phyloP scores from a whole-genome alignment of 2,113 vertebrate species.

The Tichodroma muraria region DNA sequence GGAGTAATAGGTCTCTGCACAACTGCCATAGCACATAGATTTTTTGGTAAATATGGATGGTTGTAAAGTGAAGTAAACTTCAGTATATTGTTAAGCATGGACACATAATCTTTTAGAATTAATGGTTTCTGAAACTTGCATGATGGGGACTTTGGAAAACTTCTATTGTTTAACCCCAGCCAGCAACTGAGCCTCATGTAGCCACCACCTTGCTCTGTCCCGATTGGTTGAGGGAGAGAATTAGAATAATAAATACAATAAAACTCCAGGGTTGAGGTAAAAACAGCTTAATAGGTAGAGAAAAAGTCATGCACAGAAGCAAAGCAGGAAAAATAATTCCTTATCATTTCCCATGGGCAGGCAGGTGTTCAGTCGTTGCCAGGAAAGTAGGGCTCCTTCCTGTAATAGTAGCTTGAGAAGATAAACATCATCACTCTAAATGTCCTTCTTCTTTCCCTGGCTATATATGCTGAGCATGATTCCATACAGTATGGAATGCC shows the following conservation, averaged over 20 bases:
- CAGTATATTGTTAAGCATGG: background rate
- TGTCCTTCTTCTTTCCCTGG: background rate
- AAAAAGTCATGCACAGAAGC: background rate
- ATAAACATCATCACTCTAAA: background rate
- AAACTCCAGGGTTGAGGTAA: background rate
- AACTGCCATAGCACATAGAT: background rate
- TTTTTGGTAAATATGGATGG: background rate
- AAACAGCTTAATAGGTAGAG: background rate
- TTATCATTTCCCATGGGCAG: background rate
- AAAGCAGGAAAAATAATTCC: background rate
- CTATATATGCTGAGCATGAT: background rate
- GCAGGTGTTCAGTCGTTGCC: background rate
- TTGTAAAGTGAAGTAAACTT: background rate
- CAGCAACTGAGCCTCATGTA: fast-evolving
- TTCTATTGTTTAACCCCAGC: background rate
- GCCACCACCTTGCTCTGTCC: background rate
- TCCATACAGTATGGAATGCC: background rate
- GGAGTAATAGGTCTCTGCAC: background rate
- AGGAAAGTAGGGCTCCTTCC: background rate
- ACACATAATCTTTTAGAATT: background rate
- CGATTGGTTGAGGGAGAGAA: background rate
- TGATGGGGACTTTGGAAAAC: background rate
- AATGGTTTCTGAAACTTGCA: background rate
- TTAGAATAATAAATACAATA: background rate
- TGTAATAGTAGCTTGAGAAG: background rate